phyloP scores from a whole-genome alignment of 2,113 vertebrate genomes.

The Ranitomeya variabilis region DNA sequence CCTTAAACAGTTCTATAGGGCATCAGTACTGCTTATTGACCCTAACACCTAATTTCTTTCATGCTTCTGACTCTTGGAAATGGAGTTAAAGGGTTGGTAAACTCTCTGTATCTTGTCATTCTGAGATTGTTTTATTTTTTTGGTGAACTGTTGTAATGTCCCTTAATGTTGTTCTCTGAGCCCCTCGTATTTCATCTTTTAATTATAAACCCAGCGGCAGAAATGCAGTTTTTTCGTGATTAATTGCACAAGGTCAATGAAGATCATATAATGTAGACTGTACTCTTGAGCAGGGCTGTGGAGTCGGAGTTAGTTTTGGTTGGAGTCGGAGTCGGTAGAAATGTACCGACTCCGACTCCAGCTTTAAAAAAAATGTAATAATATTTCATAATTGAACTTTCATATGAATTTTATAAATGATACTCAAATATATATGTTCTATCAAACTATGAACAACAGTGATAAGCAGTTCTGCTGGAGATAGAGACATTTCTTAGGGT shows the following conservation, averaged over 20 bases:
- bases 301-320: too few relatives aligned
- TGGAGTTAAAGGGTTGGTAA: not conserved
- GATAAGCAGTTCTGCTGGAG: too few relatives aligned
- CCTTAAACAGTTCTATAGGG: too few relatives aligned
- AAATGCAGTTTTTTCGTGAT: slow-evolving; percentile 33
- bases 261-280: not conserved
- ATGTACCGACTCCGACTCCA: too few relatives aligned
- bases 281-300: not conserved
- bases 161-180: not conserved
- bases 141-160: not conserved
- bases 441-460: too few relatives aligned
- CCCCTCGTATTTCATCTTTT: slow-evolving; percentile 31
- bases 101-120: not conserved
- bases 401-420: too few relatives aligned
- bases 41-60: not conserved
- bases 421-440: too few relatives aligned
- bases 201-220: slow-evolving; percentile 21
- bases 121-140: not conserved
- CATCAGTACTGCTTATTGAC: not conserved
- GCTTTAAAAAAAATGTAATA: too few relatives aligned
- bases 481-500: too few relatives aligned
- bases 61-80: not conserved
- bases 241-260: not conserved
- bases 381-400: too few relatives aligned
- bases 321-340: too few relatives aligned